These are phyloP conservation scores for Patella caerulea DNA, from an alignment of 2,888 invertebrate species.

Conservation along the genomic window DNA sequence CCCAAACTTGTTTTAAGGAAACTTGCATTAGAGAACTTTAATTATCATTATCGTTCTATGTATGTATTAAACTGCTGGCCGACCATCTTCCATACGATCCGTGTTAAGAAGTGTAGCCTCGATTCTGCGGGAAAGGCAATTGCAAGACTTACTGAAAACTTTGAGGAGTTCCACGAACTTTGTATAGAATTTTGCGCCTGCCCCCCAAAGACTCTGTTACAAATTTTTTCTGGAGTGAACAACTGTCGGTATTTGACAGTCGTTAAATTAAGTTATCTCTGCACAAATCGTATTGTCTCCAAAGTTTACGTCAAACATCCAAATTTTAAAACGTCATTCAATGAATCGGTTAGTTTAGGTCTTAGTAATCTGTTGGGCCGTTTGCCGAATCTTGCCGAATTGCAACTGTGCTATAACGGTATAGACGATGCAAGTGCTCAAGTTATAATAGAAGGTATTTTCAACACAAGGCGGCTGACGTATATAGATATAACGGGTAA, in stretches of 20 bases:
- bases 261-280: constrained; percentile 33
- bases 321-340: constrained; percentile 30
- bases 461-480: constrained; percentile 20
- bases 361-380: constrained; percentile 27
- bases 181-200: constrained; percentile 38
- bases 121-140: constrained; percentile 31
- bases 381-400: constrained; percentile 26
- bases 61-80: constrained; percentile 40
- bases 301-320: constrained; percentile 31
- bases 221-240: constrained; percentile 23
- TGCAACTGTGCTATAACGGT: constrained; percentile 35
- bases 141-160: constrained; percentile 25
- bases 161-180: constrained; percentile 25
- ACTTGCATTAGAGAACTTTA: constrained; percentile 39
- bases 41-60: constrained; percentile 38
- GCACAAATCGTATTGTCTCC: constrained; percentile 33
- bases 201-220: constrained; percentile 25
- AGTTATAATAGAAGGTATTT: constrained; percentile 24
- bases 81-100: constrained; percentile 28
- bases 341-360: constrained; percentile 20
- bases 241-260: constrained; percentile 12
- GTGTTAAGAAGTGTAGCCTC: constrained; percentile 36
- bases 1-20: constrained; percentile 21
- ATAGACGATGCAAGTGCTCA: constrained; percentile 30
- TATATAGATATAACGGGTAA: constrained; percentile 40